These are phyloP conservation scores for Otolemur garnettii DNA, from an alignment of 2,113 vertebrate species.

Conservation along the genomic window DNA sequence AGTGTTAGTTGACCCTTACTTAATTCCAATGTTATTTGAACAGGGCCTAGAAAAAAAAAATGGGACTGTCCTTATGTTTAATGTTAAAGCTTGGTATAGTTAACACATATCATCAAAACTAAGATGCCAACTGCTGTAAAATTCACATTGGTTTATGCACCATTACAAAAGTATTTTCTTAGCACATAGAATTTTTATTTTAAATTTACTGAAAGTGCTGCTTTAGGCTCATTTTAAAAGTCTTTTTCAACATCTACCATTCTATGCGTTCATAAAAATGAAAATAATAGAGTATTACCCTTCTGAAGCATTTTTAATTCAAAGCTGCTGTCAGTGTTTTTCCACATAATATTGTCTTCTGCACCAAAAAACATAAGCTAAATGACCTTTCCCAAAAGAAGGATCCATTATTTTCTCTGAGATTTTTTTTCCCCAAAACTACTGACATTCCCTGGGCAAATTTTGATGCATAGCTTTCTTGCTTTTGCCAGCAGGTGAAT, in stretches of 20 bases:
- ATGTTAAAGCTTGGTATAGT: background rate
- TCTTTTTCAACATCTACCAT: background rate
- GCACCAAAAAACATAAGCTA: background rate
- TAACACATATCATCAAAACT: constrained; percentile 13
- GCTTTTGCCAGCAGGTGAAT: background rate
- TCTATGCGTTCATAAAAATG: background rate
- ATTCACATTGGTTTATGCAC: background rate
- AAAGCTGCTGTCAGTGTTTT: background rate
- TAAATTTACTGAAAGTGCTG: constrained; percentile 14
- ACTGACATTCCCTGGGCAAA: background rate
- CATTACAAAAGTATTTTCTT: background rate
- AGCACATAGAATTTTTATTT: constrained; percentile 28
- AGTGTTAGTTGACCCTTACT: background rate
- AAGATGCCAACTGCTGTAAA: background rate
- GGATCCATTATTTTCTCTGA: background rate
- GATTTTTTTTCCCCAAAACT: background rate
- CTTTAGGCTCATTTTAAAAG: constrained; percentile 24
- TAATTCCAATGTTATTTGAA: constrained; percentile 46
- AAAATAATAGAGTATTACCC: background rate
- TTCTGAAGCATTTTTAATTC: constrained; percentile 23
- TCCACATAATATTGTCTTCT: background rate
- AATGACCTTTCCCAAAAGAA: background rate
- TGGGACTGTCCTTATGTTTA: background rate
- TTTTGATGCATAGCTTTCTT: background rate
- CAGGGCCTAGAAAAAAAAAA: background rate